These are phyloP conservation scores for Leptocoma aspasia DNA, from an alignment of 2,113 vertebrate species.

Conservation along the genomic window DNA sequence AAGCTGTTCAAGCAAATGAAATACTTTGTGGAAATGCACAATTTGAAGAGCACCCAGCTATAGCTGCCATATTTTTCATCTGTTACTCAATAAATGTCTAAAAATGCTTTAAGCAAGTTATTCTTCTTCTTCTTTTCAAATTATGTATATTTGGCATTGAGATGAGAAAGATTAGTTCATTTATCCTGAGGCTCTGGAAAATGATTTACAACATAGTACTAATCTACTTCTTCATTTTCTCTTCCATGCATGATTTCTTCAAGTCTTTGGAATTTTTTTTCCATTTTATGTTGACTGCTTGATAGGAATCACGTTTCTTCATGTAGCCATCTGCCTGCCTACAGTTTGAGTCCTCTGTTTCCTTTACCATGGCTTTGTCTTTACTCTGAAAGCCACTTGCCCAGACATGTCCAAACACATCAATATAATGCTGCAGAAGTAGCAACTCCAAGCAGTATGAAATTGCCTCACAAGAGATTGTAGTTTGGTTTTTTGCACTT, in stretches of 20 bases:
- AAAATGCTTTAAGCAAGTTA: not conserved
- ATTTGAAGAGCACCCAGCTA: not conserved
- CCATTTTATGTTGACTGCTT: not conserved
- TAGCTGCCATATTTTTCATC: not conserved
- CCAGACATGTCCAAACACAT: not conserved
- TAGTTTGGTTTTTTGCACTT: not conserved
- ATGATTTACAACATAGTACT: not conserved
- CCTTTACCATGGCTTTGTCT: not conserved
- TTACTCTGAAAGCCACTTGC: not conserved
- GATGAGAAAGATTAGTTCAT: not conserved
- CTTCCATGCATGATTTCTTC: not conserved
- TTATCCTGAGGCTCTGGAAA: not conserved
- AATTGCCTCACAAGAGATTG: rapidly evolving
- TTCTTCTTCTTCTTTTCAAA: not conserved
- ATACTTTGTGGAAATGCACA: not conserved
- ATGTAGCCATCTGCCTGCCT: not conserved
- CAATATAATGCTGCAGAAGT: not conserved
- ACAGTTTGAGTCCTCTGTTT: not conserved
- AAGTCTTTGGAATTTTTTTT: not conserved
- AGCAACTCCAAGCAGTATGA: not conserved
- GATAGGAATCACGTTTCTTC: not conserved
- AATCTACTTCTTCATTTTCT: not conserved
- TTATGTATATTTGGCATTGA: not conserved
- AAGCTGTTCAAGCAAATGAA: not conserved
- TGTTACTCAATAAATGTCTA: not conserved